Base-by-base conservation (phyloP, 2,888 invertebrate species). In the Baccha elongata region DNA sequence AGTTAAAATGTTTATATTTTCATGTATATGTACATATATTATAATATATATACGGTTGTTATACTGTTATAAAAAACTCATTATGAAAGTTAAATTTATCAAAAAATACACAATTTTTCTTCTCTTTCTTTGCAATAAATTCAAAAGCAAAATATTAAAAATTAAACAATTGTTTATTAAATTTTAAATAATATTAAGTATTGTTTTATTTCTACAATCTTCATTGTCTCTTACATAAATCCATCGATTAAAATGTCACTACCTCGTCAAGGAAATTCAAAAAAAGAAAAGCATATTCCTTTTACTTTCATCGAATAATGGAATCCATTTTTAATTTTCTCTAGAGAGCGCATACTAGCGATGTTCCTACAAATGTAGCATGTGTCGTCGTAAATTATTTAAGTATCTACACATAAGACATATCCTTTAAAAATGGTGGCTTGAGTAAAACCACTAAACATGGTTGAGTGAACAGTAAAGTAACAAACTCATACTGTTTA, bases 171-270 rank as follows among this genome's bases (percentile, higher is more conserved):
- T 21, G 21, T n/a, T 42, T 21, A 3, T 13, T 46, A n/a, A n/a
- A n/a, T n/a, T n/a, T n/a, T n/a, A n/a, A n/a, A n/a, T n/a, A n/a
- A n/a, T n/a, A n/a, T n/a, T n/a, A n/a, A n/a, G n/a, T n/a, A n/a
- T n/a, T n/a, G n/a, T n/a, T n/a, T n/a, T n/a, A n/a, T n/a, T n/a
- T n/a, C n/a, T n/a, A n/a, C n/a, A n/a, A n/a, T n/a, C n/a, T n/a
- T n/a, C 29, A 32, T 8, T 17, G 10, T 19, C 40, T 44, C 44
- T 6, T 19, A 48, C 15, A 55, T 15, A 55, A 72, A 50, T 40
- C 26, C 58, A 52, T 64, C 64, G 29, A 69, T 74, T 75, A 71
- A 75, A 60, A 26, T 46, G 62, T 44, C 76, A 76, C 15, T 26
- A 48, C 58, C 11, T 32, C 13, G 58, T 60, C 46, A 75, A n/a